These are phyloP conservation scores for Emberiza fucata DNA, from an alignment of 2,113 vertebrate genomes.

Conservation along the genomic window DNA sequence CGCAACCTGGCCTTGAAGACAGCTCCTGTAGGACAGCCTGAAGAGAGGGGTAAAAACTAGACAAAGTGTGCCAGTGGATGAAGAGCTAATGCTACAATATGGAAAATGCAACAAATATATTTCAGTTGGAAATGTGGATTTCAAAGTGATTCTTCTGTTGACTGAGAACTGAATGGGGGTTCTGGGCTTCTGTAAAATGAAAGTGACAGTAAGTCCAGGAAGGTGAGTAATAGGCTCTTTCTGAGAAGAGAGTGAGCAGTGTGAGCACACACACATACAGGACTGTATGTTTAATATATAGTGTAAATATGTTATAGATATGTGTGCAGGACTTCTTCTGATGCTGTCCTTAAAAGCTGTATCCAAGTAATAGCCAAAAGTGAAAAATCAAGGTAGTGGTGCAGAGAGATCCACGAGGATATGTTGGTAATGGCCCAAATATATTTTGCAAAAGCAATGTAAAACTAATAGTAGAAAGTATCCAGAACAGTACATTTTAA, in stretches of 20 bases:
- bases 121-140: neutral
- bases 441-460: neutral
- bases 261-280: neutral
- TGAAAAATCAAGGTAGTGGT: neutral
- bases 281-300: neutral
- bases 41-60: neutral
- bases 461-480: neutral
- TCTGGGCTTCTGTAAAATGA: neutral
- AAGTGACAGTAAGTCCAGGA: neutral
- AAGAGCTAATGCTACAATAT: neutral
- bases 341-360: neutral
- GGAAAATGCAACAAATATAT: neutral
- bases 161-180: neutral
- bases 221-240: neutral
- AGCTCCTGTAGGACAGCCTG: neutral
- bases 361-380: neutral
- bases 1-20: neutral
- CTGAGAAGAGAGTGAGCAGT: neutral
- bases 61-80: neutral
- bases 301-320: neutral
- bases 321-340: neutral
- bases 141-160: neutral
- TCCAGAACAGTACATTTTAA: neutral
- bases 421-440: neutral
- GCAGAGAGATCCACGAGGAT: neutral